A percentile compares a stretch with the other conserved stretches of the same genome.
Evolutionary conservation across 64 coral and sea anemone genomes (phyloP).

Genomic region (Pocillopora verrucosa): DNA sequence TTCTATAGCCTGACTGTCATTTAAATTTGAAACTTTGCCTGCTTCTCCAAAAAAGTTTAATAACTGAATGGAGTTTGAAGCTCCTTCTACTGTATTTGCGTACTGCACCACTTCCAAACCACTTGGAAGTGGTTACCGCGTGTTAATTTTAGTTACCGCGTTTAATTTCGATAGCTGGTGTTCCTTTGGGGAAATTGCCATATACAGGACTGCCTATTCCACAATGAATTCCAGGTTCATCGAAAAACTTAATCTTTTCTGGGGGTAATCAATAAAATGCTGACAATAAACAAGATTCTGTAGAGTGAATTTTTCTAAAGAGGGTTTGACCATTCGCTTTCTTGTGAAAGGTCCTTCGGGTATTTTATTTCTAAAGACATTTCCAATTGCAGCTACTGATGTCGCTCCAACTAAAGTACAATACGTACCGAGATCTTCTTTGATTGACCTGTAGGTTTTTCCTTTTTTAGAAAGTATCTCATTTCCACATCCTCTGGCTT

Average conservation of each 20-base stretch:
- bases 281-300: slow-evolving; percentile 41
- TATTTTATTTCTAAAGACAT: slow-evolving; percentile 31
- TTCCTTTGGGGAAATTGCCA: slow-evolving; percentile 23
- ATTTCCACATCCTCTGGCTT: no score
- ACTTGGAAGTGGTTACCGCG: slow-evolving; percentile 52
- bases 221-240: slow-evolving; percentile 59
- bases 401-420: no score
- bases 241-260: slow-evolving; percentile 45
- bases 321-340: slow-evolving; percentile 56
- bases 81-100: slow-evolving; percentile 56
- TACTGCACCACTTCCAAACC: slow-evolving; percentile 65
- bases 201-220: slow-evolving; percentile 19
- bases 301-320: slow-evolving; percentile 47
- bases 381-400: no score
- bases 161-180: slow-evolving; percentile 37
- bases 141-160: slow-evolving; percentile 18
- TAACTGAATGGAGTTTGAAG: slow-evolving; percentile 46
- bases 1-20: slow-evolving; percentile 47
- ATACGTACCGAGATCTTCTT: no score
- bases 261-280: slow-evolving; percentile 28
- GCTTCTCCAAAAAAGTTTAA: slow-evolving; percentile 56
- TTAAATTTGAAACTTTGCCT: slow-evolving; percentile 33
- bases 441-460: no score
- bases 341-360: slow-evolving; percentile 50
- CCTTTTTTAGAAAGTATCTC: no score